Evolutionary conservation across 2,113 vertebrate genomes (phyloP).

Genomic region (Leptodactylus fuscus): DNA sequence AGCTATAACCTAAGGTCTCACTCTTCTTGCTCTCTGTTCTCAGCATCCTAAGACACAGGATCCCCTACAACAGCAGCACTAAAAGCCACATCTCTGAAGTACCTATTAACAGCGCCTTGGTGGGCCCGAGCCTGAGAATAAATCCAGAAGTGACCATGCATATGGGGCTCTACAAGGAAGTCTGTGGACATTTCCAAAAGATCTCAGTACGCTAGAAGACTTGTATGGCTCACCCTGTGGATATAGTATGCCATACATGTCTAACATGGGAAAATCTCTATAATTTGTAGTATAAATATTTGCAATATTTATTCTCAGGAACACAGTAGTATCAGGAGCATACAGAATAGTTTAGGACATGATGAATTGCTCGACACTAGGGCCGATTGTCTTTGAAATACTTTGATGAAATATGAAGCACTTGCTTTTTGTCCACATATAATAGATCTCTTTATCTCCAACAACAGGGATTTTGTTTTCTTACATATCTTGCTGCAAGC

Average conservation of each 20-base stretch:
- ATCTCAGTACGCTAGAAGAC: too few species aligned
- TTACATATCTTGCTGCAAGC: conserved; percentile 39
- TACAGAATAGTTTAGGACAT: background rate
- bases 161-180: too few species aligned
- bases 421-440: conserved; percentile 31
- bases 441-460: conserved; percentile 32
- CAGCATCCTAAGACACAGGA: too few species aligned
- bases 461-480: conserved; percentile 49
- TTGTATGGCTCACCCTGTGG: too few species aligned
- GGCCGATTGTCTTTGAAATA: conserved; percentile 12
- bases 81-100: too few species aligned
- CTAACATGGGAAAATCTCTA: background rate
- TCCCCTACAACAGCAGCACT: too few species aligned
- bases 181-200: too few species aligned
- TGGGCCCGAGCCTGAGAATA: too few species aligned
- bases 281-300: background rate
- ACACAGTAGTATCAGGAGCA: background rate
- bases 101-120: too few species aligned
- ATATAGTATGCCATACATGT: background rate
- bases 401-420: conserved; percentile 24
- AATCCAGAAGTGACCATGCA: too few species aligned
- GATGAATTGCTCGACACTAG: conserved; percentile 13
- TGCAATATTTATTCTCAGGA: background rate
- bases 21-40: too few species aligned
- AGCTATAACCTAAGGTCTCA: too few species aligned